Percentiles rank a stretch among this genome's conserved stretches.
These are phyloP conservation scores for Oplegnathus fasciatus DNA, from an alignment of 2,113 vertebrate genomes.

Conservation along the genomic window DNA sequence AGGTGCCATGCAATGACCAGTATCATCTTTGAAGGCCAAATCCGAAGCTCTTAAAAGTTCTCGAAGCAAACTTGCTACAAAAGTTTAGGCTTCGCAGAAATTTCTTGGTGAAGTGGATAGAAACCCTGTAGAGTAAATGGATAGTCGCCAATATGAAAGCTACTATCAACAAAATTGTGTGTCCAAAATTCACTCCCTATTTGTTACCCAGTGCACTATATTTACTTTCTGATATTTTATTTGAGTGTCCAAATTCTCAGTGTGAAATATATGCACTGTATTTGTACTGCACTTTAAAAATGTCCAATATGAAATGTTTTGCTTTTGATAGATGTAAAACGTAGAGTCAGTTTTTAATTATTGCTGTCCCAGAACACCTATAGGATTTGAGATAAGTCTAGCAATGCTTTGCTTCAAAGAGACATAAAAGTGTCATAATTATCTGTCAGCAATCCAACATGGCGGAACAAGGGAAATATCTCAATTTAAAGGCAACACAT, in stretches of 20 bases:
- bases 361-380: not conserved
- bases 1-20: constrained; percentile 20
- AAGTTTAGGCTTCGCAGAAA: not conserved
- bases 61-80: not conserved
- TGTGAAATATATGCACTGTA: not conserved
- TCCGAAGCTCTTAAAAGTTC: not conserved
- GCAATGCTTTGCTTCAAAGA: not conserved
- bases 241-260: not conserved
- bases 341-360: not conserved
- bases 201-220: not conserved
- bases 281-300: not conserved
- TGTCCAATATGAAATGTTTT: not conserved
- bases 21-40: not conserved
- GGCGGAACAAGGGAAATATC: not conserved
- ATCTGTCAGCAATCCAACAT: not conserved
- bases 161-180: not conserved
- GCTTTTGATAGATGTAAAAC: not conserved
- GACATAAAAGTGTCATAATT: not conserved
- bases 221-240: not conserved
- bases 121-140: not conserved
- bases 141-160: not conserved
- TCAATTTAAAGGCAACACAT: not conserved
- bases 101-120: not conserved
- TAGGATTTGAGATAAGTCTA: not conserved
- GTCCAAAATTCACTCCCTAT: not conserved